Evolutionary conservation across 1,140 invertebrate genomes (phyloP).

Genomic region (Probaryconus sp.): DNA sequence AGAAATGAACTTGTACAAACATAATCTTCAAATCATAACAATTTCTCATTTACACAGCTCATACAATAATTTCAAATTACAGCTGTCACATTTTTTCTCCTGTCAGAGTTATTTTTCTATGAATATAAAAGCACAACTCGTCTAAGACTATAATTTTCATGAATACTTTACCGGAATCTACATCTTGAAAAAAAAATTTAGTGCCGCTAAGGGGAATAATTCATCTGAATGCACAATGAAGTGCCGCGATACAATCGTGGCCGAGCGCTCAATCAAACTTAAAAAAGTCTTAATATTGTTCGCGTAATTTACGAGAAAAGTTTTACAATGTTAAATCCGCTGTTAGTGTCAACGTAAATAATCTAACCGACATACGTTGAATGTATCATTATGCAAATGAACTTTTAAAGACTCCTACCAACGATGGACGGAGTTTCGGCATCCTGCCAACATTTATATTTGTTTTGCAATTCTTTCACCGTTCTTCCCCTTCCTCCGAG

Average conservation of each 20-base stretch:
- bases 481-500: neutral
- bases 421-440: constrained; percentile 64
- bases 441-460: constrained; percentile 64
- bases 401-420: constrained; percentile 66
- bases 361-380: constrained; percentile 63
- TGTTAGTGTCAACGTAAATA: constrained; percentile 54
- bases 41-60: no score
- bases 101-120: no score
- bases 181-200: constrained; percentile 34
- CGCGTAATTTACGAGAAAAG: constrained; percentile 48
- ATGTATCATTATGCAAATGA: constrained; percentile 71
- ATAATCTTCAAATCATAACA: no score
- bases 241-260: constrained; percentile 40
- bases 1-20: no score
- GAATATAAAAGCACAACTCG: neutral
- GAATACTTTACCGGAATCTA: constrained; percentile 5
- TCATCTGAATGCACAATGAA: constrained; percentile 30
- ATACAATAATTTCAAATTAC: no score
- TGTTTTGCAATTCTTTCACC: constrained; percentile 53
- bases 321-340: constrained; percentile 52
- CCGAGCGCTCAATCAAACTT: constrained; percentile 45
- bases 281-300: constrained; percentile 55
- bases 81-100: no score
- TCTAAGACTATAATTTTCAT: constrained; percentile 14
- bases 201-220: constrained; percentile 24